A percentile compares a stretch with the other conserved stretches of the same genome.
Conservation (phyloP, 2,797 vertebrate genomes). For the Sebastolobus alascanus region DNA sequence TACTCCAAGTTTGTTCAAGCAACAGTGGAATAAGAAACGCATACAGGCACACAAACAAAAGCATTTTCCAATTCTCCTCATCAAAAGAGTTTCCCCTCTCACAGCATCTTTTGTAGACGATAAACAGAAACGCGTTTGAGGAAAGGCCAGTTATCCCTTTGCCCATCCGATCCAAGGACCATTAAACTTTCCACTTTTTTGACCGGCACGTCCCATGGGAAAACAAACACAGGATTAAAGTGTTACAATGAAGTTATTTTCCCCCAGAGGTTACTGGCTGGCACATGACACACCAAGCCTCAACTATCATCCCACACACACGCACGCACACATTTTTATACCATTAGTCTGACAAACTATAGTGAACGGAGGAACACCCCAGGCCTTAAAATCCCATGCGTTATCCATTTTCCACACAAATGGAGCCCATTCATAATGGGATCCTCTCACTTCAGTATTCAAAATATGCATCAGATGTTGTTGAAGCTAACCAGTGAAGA, state of each 20-base stretch:
- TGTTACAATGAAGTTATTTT: constrained; percentile 76
- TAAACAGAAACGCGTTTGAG: constrained; percentile 52
- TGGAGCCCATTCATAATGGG: constrained; percentile 60
- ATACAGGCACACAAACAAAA: constrained; percentile 44
- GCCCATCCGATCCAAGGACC: constrained; percentile 39
- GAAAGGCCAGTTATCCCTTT: constrained; percentile 41
- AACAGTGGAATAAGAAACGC: constrained; percentile 18
- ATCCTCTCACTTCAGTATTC: constrained; percentile 57
- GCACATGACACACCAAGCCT: constrained; percentile 55
- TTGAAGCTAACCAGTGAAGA: constrained; percentile 39
- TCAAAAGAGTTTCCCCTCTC: constrained; percentile 39
- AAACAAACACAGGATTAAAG: constrained; percentile 78
- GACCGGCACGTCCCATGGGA: constrained; percentile 69
- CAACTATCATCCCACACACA: constrained; percentile 37
- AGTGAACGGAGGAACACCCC: constrained; percentile 55
- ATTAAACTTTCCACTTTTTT: constrained; percentile 70
- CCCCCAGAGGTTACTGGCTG: constrained; percentile 64
- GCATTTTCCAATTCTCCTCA: constrained; percentile 43
- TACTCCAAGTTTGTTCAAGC: constrained; percentile 30
- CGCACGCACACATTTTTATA: constrained; percentile 55
- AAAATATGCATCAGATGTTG: constrained; percentile 71
- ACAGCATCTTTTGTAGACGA: constrained; percentile 39
- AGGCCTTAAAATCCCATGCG: constrained; percentile 65
- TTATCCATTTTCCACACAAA: constrained; percentile 73
- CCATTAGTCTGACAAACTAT: constrained; percentile 72